Base-by-base conservation (phyloP, 1,140 invertebrate species). In the Branchinecta lynchi region DNA sequence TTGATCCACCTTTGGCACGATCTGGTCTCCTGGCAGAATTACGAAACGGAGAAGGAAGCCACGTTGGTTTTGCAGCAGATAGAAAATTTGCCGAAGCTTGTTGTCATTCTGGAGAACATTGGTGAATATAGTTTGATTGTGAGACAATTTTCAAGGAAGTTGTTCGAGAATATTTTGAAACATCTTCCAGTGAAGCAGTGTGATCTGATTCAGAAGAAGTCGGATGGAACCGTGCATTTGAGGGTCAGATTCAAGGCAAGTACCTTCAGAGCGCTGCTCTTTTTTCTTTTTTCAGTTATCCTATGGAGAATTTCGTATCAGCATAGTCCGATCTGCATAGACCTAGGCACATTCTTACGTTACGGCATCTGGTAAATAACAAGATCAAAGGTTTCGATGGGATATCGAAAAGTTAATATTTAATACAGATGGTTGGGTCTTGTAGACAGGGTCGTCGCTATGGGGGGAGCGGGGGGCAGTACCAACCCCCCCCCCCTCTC, bases 161-260 rank as follows among this genome's bases (percentile, higher is more conserved):
- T 60, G 2, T 60, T 60, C 17, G 51, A 60, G 51, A 15, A 20
- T 60, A 60, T 60, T 60, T 60, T 60, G 51, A 60, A 60, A 60
- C 12, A 15, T 15, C 17, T 15, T 60, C 51, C 51, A 20, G 51
- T 20, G 12, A 60, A 60, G 17, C 12, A 20, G 12, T 60, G 51
- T 60, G 51, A 60, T 3, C 12, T 60, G 12, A 12, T 60, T 12
- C 12, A 15, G 51, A 60, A 60, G 51, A 60, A 60, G 17, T 15
- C 17, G 12, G 51, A 20, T 60, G 51, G 17, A 60, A 60, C 51
- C 6, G 17, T 60, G 51, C 12, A 15, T 60, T 20, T 60, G 51
- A 60, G 51, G 17, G 17, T 60, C 17, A 32, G 32, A 32, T 32
- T 32, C 32, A 32, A 32, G 32, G 32, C 32, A 32, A 32, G 32